Percentiles rank a stretch among this genome's conserved stretches.
These are phyloP conservation scores for Lophochroa leadbeateri DNA, from an alignment of 2,113 vertebrate species.

Conservation along the genomic window DNA sequence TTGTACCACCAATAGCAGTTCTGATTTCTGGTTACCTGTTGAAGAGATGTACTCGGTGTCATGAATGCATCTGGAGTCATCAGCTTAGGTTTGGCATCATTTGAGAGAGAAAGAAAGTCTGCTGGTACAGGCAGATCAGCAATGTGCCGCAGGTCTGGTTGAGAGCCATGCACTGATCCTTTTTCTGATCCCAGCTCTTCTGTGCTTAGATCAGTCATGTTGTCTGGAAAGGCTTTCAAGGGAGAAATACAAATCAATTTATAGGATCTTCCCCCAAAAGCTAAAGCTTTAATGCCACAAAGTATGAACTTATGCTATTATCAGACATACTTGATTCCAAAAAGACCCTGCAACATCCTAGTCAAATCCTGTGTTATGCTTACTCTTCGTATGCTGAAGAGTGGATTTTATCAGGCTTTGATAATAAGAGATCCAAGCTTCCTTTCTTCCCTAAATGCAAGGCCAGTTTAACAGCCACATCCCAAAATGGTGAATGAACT, in stretches of 20 bases:
- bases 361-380: neutral
- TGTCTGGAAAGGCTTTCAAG: slow-evolving; percentile 83
- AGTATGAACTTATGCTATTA: neutral
- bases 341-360: neutral
- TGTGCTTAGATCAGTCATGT: slow-evolving; percentile 79
- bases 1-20: neutral
- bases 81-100: slow-evolving; percentile 86
- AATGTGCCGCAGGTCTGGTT: slow-evolving; percentile 87
- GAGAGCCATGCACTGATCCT: slow-evolving; percentile 83
- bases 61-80: slow-evolving; percentile 99
- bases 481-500: neutral
- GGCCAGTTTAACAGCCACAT: neutral
- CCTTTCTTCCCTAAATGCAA: neutral
- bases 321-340: neutral
- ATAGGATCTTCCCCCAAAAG: neutral
- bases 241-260: neutral
- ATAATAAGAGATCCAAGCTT: neutral
- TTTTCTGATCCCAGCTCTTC: slow-evolving; percentile 85
- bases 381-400: neutral
- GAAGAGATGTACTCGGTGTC: slow-evolving; percentile 91
- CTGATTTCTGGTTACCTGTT: slow-evolving; percentile 70
- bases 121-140: slow-evolving; percentile 85
- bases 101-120: slow-evolving; percentile 86
- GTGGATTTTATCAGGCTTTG: neutral
- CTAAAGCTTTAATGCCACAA: neutral